Percentiles rank a stretch among this genome's conserved stretches.
phyloP scores from a whole-genome alignment of 2,797 vertebrate genomes.

The Apodemus agrarius region DNA sequence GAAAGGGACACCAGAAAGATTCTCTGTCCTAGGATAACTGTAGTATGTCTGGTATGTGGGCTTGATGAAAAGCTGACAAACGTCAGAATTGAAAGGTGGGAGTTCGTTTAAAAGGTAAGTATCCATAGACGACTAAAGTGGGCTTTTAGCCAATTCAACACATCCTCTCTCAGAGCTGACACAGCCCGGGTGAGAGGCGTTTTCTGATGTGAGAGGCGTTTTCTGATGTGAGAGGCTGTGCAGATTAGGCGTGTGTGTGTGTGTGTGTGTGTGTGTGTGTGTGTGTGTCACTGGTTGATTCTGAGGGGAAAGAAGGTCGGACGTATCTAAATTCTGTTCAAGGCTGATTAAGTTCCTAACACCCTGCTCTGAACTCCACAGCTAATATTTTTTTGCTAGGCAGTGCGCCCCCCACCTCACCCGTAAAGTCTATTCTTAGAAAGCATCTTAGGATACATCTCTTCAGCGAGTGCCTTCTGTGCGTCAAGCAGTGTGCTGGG shows the following conservation, averaged over 20 bases:
- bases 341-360: constrained; percentile 13
- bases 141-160: not conserved
- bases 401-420: not conserved
- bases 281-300: not conserved
- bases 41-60: not conserved
- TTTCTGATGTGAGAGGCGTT: not conserved
- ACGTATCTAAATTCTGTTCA: not conserved
- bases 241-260: not conserved
- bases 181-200: not conserved
- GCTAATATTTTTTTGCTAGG: not conserved
- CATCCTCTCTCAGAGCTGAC: not conserved
- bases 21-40: not conserved
- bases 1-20: not conserved
- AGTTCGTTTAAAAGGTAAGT: constrained; percentile 49
- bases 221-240: not conserved
- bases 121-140: not conserved
- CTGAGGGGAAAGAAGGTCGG: not conserved
- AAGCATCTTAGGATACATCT: not conserved
- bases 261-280: too few species aligned
- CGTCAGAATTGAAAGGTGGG: not conserved
- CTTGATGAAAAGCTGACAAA: not conserved
- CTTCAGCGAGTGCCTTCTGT: not conserved
- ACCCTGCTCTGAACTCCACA: not conserved
- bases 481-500: not conserved
- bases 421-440: constrained; percentile 30